These are phyloP conservation scores for Lamproptera curius DNA, from an alignment of 2,888 invertebrate genomes.

Conservation along the genomic window DNA sequence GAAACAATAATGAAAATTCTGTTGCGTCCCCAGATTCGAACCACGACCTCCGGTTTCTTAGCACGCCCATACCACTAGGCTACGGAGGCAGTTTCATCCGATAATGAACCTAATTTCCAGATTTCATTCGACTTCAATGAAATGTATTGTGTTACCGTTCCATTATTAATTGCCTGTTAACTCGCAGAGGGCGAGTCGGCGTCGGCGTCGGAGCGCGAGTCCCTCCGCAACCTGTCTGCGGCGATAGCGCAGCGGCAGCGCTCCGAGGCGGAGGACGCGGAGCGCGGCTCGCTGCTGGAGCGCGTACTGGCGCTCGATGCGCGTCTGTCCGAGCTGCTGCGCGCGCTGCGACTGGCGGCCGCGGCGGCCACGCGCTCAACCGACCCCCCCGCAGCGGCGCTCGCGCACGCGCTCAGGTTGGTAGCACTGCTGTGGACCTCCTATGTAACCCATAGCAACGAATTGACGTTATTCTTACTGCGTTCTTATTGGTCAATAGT, in stretches of 20 bases:
- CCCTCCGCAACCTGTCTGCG: constrained; percentile 87
- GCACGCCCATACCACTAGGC: too few relatives aligned
- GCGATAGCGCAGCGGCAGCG: constrained; percentile 86
- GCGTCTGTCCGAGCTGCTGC: constrained; percentile 84
- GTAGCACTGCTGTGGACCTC: neutral
- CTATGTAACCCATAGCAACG: neutral
- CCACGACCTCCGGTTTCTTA: too few relatives aligned
- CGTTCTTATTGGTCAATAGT: neutral
- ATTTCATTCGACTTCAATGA: too few relatives aligned
- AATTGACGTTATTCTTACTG: neutral
- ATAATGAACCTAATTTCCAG: too few relatives aligned
- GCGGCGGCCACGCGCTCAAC: constrained; percentile 74
- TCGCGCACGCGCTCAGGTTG: constrained; percentile 29
- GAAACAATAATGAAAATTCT: too few relatives aligned
- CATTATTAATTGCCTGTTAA: too few relatives aligned
- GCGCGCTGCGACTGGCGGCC: constrained; percentile 85
- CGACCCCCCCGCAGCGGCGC: constrained; percentile 25
- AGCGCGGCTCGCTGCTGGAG: constrained; percentile 48
- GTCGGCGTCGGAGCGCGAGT: constrained; percentile 78
- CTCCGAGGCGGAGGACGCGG: constrained; percentile 76
- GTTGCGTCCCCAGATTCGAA: too few relatives aligned
- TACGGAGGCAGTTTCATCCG: too few relatives aligned
- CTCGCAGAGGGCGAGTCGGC: constrained; percentile 43
- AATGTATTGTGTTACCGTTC: too few relatives aligned
- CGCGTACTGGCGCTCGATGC: constrained; percentile 75